A percentile compares a stretch with the other conserved stretches of the same genome.
These are phyloP conservation scores for Heliocidaris tuberculata DNA, from an alignment of 35 echinoderm and acorn worm genomes.

Conservation along the genomic window DNA sequence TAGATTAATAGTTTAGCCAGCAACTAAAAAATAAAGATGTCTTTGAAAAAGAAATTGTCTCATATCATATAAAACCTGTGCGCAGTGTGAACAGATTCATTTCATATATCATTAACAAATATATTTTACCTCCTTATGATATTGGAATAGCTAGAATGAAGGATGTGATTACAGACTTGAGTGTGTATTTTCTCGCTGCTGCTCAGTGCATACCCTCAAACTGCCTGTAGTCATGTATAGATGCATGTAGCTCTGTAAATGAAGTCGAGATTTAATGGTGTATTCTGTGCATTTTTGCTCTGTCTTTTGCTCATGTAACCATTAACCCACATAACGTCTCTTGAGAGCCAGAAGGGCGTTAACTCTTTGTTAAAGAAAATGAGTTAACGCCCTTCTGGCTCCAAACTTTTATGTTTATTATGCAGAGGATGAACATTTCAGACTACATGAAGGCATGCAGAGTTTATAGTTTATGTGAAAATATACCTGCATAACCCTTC, in stretches of 20 bases:
- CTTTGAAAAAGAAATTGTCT: background rate
- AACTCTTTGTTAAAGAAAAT: too few relatives aligned
- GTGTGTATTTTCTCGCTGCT: background rate
- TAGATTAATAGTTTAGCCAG: background rate
- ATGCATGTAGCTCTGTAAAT: background rate
- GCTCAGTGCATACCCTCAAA: background rate
- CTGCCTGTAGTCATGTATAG: background rate
- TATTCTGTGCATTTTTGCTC: background rate
- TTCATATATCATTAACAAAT: background rate
- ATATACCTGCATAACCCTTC: background rate
- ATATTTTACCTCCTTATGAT: background rate
- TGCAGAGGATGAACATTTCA: background rate
- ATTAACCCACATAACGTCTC: background rate
- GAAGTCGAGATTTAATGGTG: background rate
- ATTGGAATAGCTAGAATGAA: too few relatives aligned
- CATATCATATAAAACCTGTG: background rate
- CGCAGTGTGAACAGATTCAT: background rate
- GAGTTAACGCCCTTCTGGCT: too few relatives aligned
- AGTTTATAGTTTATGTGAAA: background rate
- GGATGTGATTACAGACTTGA: too few relatives aligned
- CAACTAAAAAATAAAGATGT: background rate
- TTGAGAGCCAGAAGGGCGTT: too few relatives aligned
- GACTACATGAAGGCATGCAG: background rate
- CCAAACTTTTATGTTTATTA: background rate
- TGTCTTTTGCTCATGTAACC: background rate